These are phyloP conservation scores for Engraulis encrasicolus DNA, from an alignment of 2,113 vertebrate species.

Conservation along the genomic window DNA sequence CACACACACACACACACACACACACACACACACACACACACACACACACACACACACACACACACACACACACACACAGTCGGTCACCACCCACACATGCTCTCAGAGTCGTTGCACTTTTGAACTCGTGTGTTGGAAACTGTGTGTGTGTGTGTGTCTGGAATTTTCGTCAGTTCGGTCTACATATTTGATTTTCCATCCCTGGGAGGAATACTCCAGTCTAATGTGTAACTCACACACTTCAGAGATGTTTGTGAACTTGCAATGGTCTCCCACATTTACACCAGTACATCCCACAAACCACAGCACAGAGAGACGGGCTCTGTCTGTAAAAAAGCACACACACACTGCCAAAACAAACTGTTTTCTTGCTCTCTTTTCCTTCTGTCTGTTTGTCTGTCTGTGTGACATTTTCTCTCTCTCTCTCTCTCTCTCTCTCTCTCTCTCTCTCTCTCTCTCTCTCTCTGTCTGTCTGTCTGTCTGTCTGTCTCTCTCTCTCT, in stretches of 20 bases:
- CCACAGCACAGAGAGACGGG: background rate
- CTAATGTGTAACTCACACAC: background rate
- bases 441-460: background rate
- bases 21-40: background rate
- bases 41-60: background rate
- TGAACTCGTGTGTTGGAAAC: background rate
- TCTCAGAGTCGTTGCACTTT: background rate
- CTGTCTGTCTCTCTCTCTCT: background rate
- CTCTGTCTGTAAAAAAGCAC: constrained; percentile 9
- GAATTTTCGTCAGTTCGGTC: background rate
- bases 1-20: too few species aligned
- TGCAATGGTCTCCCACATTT: background rate
- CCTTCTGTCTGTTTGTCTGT: background rate
- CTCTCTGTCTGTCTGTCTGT: background rate
- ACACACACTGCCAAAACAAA: background rate
- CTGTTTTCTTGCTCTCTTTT: too few species aligned
- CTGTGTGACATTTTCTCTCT: background rate
- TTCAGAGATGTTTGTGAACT: background rate
- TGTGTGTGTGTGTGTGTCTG: background rate
- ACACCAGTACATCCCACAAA: background rate
- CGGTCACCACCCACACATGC: background rate
- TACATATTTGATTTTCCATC: background rate
- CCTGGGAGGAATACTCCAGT: background rate
- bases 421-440: background rate
- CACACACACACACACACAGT: background rate